These are phyloP conservation scores for Leptinotarsa rubiginosa DNA, from an alignment of 2,888 invertebrate species.

Conservation along the genomic window DNA sequence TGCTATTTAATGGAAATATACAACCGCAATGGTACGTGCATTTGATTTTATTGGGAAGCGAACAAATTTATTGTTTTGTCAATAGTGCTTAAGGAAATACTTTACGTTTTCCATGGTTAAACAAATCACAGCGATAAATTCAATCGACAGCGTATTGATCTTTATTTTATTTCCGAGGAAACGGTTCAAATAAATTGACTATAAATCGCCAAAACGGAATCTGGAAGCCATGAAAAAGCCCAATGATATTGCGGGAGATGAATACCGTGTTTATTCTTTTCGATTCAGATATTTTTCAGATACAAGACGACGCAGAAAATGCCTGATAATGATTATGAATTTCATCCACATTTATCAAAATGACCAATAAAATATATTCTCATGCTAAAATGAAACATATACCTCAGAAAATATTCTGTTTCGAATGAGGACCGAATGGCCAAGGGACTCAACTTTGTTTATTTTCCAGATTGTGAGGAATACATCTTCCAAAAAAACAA, in stretches of 20 bases:
- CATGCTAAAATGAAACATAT: no score
- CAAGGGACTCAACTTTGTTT: no score
- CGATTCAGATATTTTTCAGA: not conserved
- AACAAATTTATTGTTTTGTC: slow-evolving; percentile 26
- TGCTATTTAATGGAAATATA: slow-evolving; percentile 29
- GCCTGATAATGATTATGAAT: no score
- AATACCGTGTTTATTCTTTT: not conserved
- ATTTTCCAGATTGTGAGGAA: no score
- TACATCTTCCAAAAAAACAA: no score
- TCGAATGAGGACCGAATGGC: no score
- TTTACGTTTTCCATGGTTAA: slow-evolving; percentile 25
- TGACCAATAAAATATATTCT: no score
- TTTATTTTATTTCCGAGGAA: slow-evolving; percentile 19
- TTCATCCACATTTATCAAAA: no score
- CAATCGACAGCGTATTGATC: slow-evolving; percentile 24
- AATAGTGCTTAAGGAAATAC: slow-evolving; percentile 27
- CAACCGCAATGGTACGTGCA: slow-evolving; percentile 27
- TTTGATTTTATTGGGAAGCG: slow-evolving; percentile 28
- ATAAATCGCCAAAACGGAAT: slow-evolving; percentile 20
- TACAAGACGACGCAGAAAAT: no score
- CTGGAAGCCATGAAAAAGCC: not conserved
- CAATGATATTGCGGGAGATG: not conserved
- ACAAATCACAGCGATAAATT: slow-evolving; percentile 34
- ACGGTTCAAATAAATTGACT: slow-evolving; percentile 24
- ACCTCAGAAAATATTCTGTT: no score